Conservation (phyloP, 2,797 vertebrate genomes). For the Synaphobranchus kaupii region DNA sequence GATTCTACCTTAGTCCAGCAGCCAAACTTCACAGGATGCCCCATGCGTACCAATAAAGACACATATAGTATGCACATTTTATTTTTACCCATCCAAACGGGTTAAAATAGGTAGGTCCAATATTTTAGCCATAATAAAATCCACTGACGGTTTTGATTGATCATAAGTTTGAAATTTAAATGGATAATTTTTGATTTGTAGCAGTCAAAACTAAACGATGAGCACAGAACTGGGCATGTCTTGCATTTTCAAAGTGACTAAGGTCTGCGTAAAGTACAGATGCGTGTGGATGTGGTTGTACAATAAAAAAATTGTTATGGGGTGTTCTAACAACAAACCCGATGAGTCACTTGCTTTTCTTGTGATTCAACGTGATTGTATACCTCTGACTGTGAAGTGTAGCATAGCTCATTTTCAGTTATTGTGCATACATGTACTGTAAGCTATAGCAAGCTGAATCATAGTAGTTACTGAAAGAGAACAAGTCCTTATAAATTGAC, state of each 20-base stretch:
- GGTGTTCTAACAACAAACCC: neutral
- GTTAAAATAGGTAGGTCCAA: neutral
- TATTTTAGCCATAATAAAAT: neutral
- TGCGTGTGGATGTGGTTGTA: too few relatives aligned
- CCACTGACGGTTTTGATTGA: neutral
- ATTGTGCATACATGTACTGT: neutral
- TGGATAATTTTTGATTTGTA: conserved; percentile 28
- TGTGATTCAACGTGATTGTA: neutral
- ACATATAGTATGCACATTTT: conserved; percentile 29
- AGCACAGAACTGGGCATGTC: neutral
- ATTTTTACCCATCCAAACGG: conserved; percentile 18
- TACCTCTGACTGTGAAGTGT: too few relatives aligned
- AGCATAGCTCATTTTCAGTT: neutral
- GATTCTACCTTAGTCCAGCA: conserved; percentile 10
- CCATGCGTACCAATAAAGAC: conserved; percentile 15
- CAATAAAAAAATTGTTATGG: too few relatives aligned
- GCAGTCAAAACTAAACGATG: conserved; percentile 39
- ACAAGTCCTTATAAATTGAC: too few relatives aligned
- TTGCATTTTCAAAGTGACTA: neutral
- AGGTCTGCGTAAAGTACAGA: neutral
- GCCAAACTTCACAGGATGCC: conserved; percentile 27
- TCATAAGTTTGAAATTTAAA: neutral
- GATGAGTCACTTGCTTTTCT: neutral
- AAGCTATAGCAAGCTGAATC: neutral
- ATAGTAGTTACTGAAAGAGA: neutral